Percentiles rank a stretch among this genome's conserved stretches.
Evolutionary conservation across 1,140 invertebrate genomes (phyloP).

Genomic region (Berghia stephanieae): DNA sequence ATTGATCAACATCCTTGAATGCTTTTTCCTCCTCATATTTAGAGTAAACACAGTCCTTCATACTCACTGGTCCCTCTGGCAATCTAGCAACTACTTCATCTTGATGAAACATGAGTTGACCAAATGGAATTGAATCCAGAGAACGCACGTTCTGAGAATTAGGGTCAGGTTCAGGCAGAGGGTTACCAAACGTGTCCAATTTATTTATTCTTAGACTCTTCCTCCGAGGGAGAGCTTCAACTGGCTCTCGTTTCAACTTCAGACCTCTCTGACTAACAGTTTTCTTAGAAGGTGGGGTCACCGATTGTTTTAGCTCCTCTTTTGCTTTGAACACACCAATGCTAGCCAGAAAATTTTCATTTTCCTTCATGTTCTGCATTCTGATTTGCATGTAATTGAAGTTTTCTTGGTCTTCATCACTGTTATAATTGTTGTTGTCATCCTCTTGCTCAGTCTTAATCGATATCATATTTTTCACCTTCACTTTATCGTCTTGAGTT

Average conservation of each 20-base stretch:
- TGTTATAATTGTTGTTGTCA: neutral
- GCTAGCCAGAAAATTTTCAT: slow-evolving; percentile 26
- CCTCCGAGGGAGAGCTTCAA: neutral
- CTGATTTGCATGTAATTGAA: slow-evolving; percentile 15
- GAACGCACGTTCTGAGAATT: neutral
- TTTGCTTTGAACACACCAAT: slow-evolving; percentile 15
- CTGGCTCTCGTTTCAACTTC: slow-evolving; percentile 6
- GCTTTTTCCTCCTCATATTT: neutral
- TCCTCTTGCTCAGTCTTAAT: neutral
- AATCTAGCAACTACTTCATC: slow-evolving; percentile 3
- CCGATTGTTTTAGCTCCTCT: neutral
- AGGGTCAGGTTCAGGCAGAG: slow-evolving; percentile 10
- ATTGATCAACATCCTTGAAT: neutral
- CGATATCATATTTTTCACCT: neutral
- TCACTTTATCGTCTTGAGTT: neutral
- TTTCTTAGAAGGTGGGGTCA: neutral
- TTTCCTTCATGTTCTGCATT: slow-evolving; percentile 15
- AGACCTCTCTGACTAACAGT: slow-evolving; percentile 16
- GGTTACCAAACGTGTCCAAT: slow-evolving; percentile 13
- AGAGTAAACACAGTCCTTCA: slow-evolving; percentile 18
- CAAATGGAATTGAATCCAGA: no score
- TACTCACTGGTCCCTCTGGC: slow-evolving; percentile 17
- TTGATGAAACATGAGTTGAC: no score
- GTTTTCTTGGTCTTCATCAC: neutral
- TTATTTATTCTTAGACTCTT: slow-evolving; percentile 18